Evolutionary conservation across 2,113 vertebrate species (phyloP), one percentile per base, ranked within the genome.

Genomic region (Hymenochirus boettgeri): DNA sequence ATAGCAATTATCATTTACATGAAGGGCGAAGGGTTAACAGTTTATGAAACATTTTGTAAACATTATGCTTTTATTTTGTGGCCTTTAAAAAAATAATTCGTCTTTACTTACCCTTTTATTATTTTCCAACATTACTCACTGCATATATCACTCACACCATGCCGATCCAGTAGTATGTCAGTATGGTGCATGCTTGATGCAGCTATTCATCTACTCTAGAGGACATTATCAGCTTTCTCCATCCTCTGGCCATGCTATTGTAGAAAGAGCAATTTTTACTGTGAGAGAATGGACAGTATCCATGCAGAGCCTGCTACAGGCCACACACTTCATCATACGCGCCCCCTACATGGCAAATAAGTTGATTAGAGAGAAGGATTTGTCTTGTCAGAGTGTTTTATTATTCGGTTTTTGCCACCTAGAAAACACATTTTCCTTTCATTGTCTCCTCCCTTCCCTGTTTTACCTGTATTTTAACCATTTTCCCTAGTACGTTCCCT

Each of bases 121-220:
- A 35, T 15, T 15, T 42, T 7, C 7, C 13, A 15, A 23, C 13
- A 21, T 48, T 21, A 48, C 8, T 2, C 46, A 21, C 22, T 2
- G 19, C 8, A 23, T 11, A 23, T 12, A 48, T 48, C 46, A 23
- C 6, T 23, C 13, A 45, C 18, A 26, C 64, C 17, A 24, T 59
- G 58, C 50, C 56, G 39, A 23, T 39, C 17, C 56, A n/a, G n/a
- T n/a, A n/a, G n/a, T n/a, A n/a, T 67, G 56, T 51, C 56, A 67
- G 31, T 21, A 25, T 17, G 13, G 31, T 35, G 35, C 47, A 52
- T 18, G 56, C 31, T 23, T 67, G 53, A 58, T 75, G 75, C 75
- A 78, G 54, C 62, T 71, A 65, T 83, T 80, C 82, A 72, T 76
- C 75, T 73, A 75, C 79, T 70, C 61, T 81, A 77, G 70, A 46